phyloP scores from a whole-genome alignment of 1,140 invertebrate genomes.

The Tetragnatha versicolor region DNA sequence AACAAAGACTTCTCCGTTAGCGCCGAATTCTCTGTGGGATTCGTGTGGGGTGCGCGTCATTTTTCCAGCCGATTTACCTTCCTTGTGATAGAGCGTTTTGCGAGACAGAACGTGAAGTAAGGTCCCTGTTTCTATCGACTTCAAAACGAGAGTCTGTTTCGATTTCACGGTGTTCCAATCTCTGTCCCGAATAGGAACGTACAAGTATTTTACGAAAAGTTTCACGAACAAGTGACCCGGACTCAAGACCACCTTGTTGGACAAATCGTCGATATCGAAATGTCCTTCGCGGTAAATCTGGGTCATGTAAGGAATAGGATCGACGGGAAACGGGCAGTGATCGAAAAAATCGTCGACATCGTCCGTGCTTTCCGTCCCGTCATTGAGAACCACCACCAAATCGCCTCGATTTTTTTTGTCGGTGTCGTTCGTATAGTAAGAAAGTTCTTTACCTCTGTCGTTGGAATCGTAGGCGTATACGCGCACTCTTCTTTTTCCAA shows the following conservation, averaged over 20 bases:
- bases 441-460: background rate
- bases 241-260: slow-evolving; percentile 12
- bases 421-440: background rate
- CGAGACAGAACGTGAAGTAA: background rate
- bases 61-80: too few relatives aligned
- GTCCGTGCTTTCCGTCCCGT: background rate
- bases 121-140: background rate
- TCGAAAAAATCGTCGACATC: background rate
- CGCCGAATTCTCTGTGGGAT: too few relatives aligned
- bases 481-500: background rate
- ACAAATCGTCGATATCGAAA: slow-evolving; percentile 1
- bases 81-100: too few relatives aligned
- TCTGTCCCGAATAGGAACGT: background rate
- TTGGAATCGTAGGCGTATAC: background rate
- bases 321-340: background rate
- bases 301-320: background rate
- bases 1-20: too few relatives aligned
- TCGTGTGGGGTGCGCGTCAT: too few relatives aligned
- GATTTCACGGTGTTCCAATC: background rate
- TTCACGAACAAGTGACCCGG: background rate
- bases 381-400: background rate
- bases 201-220: background rate
- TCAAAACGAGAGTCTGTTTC: background rate
- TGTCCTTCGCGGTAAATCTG: background rate
- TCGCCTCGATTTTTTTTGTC: background rate